Evolutionary conservation across 2,888 invertebrate species (phyloP).

Genomic region (Dynastes maya): DNA sequence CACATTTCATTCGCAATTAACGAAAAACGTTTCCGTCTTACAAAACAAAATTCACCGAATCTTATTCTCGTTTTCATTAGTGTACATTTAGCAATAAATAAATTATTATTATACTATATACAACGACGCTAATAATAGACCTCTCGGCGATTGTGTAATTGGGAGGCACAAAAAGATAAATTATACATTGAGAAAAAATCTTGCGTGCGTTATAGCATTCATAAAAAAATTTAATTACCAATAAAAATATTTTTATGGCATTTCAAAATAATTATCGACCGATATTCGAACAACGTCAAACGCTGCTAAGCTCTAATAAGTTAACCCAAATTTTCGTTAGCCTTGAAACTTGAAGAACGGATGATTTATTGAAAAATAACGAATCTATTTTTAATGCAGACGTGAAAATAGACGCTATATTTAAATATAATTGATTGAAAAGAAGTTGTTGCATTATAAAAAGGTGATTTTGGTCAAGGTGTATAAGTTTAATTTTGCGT

Average conservation of each 20-base stretch:
- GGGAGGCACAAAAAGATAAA: slow-evolving; percentile 3
- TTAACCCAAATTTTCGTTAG: slow-evolving; percentile 9
- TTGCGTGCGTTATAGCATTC: background rate
- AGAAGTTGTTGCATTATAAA: too few relatives aligned
- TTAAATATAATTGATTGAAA: too few relatives aligned
- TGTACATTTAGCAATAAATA: slow-evolving; percentile 30
- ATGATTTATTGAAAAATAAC: background rate
- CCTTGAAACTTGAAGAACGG: background rate
- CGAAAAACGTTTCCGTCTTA: background rate
- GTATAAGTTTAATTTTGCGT: too few relatives aligned
- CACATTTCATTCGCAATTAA: background rate
- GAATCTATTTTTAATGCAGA: background rate
- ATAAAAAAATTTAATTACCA: slow-evolving; percentile 26
- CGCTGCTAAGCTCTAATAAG: background rate
- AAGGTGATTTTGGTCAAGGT: too few relatives aligned
- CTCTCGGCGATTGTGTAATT: slow-evolving; percentile 15
- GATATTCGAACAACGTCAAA: background rate
- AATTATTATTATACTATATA: slow-evolving; percentile 32
- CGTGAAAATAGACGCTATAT: background rate
- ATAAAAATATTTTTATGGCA: slow-evolving; percentile 27
- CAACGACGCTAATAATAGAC: slow-evolving; percentile 33
- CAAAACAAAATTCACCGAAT: background rate
- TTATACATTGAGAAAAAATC: slow-evolving; percentile 1
- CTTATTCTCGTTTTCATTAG: background rate
- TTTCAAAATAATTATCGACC: slow-evolving; percentile 23